Evolutionary conservation across 2,888 invertebrate species (phyloP).

Genomic region (Sinodicranocentrus sp.): DNA sequence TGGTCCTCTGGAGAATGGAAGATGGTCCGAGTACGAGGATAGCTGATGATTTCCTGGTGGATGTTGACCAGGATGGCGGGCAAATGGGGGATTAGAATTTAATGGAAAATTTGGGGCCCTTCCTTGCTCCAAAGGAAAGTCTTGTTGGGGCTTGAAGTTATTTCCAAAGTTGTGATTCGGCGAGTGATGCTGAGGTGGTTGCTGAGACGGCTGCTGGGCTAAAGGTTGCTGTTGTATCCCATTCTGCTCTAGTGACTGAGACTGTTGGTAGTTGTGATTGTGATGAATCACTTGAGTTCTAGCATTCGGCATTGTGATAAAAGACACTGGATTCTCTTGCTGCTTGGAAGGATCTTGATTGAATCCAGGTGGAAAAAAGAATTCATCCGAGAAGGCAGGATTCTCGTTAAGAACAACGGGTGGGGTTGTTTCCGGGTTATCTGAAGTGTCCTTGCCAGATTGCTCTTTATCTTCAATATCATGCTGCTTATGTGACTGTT

Average conservation of each 20-base stretch:
- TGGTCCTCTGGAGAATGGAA: slow-evolving; percentile 50
- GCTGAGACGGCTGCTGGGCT: slow-evolving; percentile 1
- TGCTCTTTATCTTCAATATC: not conserved
- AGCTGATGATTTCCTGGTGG: slow-evolving; percentile 38
- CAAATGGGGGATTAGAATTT: slow-evolving; percentile 11
- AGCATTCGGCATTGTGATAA: slow-evolving; percentile 74
- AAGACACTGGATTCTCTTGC: slow-evolving; percentile 71
- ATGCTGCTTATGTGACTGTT: slow-evolving; percentile 1
- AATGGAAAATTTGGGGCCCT: not conserved
- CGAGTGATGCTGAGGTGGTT: not conserved
- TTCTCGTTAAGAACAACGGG: slow-evolving; percentile 19
- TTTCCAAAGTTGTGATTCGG: not conserved
- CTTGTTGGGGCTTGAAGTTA: slow-evolving; percentile 45
- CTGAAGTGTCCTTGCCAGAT: not conserved
- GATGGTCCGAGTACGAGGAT: slow-evolving; percentile 51
- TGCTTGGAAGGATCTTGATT: slow-evolving; percentile 65
- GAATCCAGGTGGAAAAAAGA: slow-evolving; percentile 73
- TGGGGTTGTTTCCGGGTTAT: slow-evolving; percentile 21
- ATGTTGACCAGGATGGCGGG: slow-evolving; percentile 39
- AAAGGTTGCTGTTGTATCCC: slow-evolving; percentile 66
- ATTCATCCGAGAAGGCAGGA: slow-evolving; percentile 64
- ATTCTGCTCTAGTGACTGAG: slow-evolving; percentile 26
- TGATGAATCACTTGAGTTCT: slow-evolving; percentile 75
- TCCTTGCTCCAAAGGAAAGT: slow-evolving; percentile 13
- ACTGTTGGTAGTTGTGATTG: slow-evolving; percentile 19